A percentile compares a stretch with the other conserved stretches of the same genome.
Evolutionary conservation across 2,797 vertebrate genomes (phyloP).

Genomic region (Paramormyrops hopkinsi): DNA sequence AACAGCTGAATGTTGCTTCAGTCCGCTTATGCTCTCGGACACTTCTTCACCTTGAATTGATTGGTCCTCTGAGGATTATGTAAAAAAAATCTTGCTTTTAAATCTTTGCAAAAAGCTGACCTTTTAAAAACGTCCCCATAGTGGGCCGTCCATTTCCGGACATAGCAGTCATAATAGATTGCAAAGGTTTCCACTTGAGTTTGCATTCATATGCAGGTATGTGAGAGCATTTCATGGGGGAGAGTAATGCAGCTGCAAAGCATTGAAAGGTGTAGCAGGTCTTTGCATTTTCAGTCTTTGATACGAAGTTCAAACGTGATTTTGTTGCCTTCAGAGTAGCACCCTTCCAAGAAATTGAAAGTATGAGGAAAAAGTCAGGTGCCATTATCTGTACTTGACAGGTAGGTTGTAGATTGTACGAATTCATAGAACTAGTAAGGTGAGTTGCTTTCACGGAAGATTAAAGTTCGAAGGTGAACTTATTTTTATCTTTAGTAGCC

Average conservation of each 20-base stretch:
- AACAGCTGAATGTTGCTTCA: not conserved
- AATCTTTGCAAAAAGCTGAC: not conserved
- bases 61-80: not conserved
- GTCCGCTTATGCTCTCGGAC: not conserved
- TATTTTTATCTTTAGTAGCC: not conserved
- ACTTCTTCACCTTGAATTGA: not conserved
- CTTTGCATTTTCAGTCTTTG: not conserved
- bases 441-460: not conserved
- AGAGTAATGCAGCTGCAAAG: not conserved
- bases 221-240: not conserved
- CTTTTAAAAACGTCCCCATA: not conserved
- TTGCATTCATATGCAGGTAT: not conserved
- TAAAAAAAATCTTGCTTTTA: not conserved
- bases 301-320: not conserved
- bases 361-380: constrained; percentile 3
- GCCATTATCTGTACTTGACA: not conserved
- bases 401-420: not conserved
- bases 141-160: not conserved
- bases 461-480: not conserved
- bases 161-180: not conserved
- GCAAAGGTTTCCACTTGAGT: not conserved
- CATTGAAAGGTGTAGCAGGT: not conserved
- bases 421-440: constrained; percentile 16
- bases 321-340: not conserved
- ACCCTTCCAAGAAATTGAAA: not conserved